A percentile compares a stretch with the other conserved stretches of the same genome.
Evolutionary conservation across 2,113 vertebrate genomes (phyloP).

Genomic region (Telmatochromis brichardi): DNA sequence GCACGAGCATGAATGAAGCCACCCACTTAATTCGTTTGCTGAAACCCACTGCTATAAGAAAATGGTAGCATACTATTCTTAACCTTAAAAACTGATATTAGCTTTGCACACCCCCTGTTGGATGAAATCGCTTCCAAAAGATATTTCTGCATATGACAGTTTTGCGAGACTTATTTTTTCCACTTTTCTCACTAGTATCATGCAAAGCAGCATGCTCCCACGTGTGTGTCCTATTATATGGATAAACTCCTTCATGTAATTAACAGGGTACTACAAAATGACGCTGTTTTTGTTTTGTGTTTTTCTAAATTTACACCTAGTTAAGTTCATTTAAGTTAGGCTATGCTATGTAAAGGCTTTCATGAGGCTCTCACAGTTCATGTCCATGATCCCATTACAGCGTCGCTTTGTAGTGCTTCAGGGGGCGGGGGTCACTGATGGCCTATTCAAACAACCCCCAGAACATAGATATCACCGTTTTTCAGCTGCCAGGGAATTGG

Average conservation of each 20-base stretch:
- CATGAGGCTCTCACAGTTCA: neutral
- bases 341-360: neutral
- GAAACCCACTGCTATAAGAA: neutral
- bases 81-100: neutral
- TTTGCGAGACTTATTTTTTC: neutral
- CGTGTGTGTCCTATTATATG: neutral
- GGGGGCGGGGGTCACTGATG: neutral
- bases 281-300: neutral
- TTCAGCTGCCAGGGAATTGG: neutral
- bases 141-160: neutral
- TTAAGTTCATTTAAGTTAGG: neutral
- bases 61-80: neutral
- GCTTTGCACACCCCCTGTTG: neutral
- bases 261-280: neutral
- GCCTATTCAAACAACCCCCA: slow-evolving; percentile 1
- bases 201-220: neutral
- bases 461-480: neutral
- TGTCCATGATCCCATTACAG: neutral
- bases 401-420: neutral
- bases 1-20: neutral
- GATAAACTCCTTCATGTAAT: neutral
- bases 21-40: neutral
- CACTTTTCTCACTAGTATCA: neutral
- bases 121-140: neutral
- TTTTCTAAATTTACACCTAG: neutral